Percentiles rank a stretch among this genome's conserved stretches.
Evolutionary conservation across 2,113 vertebrate genomes (phyloP).

Genomic region (Rhizomys pruinosus): DNA sequence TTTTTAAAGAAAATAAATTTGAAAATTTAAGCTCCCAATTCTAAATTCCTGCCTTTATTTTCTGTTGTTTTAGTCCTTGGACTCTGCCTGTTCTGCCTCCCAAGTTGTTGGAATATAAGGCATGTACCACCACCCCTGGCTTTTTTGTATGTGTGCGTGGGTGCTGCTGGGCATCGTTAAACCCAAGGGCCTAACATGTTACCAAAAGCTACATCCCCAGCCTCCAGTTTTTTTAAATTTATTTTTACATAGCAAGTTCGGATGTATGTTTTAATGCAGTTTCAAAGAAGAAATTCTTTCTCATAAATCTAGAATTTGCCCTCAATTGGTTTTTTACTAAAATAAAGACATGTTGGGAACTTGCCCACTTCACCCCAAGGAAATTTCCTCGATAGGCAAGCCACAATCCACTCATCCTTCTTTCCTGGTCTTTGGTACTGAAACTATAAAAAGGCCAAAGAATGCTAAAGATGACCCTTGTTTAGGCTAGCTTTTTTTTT

Average conservation of each 20-base stretch:
- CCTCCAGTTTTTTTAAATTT: no score
- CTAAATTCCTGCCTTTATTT: background rate
- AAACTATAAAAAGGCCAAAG: background rate
- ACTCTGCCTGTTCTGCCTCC: no score
- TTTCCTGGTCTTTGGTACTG: background rate
- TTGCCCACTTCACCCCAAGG: background rate
- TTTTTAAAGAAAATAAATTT: background rate
- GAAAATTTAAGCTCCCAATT: background rate
- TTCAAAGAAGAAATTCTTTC: no score
- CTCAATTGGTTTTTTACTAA: slow-evolving; percentile 15
- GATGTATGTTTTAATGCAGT: no score
- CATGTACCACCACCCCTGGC: no score
- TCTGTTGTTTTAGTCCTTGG: no score
- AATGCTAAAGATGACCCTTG: background rate
- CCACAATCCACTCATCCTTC: background rate
- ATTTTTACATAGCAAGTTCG: no score
- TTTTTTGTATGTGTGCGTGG: no score
- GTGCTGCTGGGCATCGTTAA: background rate
- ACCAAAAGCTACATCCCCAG: background rate
- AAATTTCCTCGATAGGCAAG: background rate
- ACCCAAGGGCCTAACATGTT: background rate
- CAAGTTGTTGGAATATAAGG: no score
- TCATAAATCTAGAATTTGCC: no score
- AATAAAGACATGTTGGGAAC: slow-evolving; percentile 16
- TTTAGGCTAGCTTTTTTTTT: background rate